A percentile compares a stretch with the other conserved stretches of the same genome.
phyloP scores from a whole-genome alignment of 2,113 vertebrate genomes.

The Actenoides lindsayi region DNA sequence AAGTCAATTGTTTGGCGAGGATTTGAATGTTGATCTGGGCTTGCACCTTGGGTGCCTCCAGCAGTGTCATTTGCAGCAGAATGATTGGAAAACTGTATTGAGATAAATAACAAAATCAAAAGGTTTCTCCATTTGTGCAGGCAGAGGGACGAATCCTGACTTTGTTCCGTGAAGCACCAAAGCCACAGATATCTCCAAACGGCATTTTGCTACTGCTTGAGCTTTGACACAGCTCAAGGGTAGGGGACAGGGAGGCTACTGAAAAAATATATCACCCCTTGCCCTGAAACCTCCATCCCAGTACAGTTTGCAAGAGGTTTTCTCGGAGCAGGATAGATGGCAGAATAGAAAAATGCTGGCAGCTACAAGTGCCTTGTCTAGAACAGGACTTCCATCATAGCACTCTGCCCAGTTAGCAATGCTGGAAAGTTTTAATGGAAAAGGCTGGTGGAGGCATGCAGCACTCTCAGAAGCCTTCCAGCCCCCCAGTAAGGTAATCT shows the following conservation, averaged over 20 bases:
- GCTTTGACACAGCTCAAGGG: neutral
- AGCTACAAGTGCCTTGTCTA: neutral
- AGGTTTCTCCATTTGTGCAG: neutral
- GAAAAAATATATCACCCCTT: neutral
- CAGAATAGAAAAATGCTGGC: neutral
- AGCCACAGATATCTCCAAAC: neutral
- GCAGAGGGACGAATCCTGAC: neutral
- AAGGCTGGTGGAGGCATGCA: neutral
- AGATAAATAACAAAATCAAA: constrained; percentile 39
- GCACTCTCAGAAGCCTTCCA: neutral
- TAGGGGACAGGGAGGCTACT: neutral
- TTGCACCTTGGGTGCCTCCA: constrained; percentile 8
- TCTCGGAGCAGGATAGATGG: neutral
- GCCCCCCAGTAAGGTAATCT: neutral
- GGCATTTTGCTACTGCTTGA: neutral
- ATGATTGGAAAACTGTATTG: neutral
- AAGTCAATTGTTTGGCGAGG: neutral
- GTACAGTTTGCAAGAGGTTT: neutral
- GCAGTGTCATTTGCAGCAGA: neutral
- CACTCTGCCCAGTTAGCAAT: neutral
- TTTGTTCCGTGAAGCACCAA: neutral
- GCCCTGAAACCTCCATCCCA: neutral
- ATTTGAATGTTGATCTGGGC: constrained; percentile 13
- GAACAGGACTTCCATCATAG: neutral
- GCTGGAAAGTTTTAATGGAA: neutral